A percentile compares a stretch with the other conserved stretches of the same genome.
Evolutionary conservation across 2,797 vertebrate species (phyloP).

Genomic region (Poecilia wingei): DNA sequence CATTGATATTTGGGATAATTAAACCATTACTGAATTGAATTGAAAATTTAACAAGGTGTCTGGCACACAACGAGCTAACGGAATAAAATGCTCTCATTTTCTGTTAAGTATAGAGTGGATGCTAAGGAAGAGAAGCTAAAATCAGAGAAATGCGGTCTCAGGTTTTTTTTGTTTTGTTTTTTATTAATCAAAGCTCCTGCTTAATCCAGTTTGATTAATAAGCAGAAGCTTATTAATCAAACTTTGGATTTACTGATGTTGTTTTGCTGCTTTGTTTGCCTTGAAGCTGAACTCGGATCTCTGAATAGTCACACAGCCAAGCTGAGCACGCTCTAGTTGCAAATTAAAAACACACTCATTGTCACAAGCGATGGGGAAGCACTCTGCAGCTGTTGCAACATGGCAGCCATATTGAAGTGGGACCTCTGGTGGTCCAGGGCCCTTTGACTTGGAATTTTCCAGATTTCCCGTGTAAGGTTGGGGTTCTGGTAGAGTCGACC

Average conservation of each 20-base stretch:
- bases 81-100: neutral
- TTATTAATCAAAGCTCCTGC: neutral
- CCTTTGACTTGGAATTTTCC: neutral
- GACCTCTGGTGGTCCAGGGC: neutral
- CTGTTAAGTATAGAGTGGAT: neutral
- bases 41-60: neutral
- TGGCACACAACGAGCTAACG: neutral
- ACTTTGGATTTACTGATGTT: neutral
- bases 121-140: neutral
- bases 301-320: neutral
- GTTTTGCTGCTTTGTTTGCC: neutral
- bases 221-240: too few species aligned
- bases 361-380: neutral
- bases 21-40: neutral
- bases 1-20: neutral
- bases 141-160: neutral
- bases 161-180: too few species aligned
- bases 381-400: neutral
- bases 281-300: neutral
- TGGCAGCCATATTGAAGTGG: neutral
- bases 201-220: too few species aligned
- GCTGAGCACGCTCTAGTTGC: neutral
- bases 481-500: neutral
- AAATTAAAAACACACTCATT: neutral
- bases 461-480: neutral